These are phyloP conservation scores for Ochotona princeps DNA, from an alignment of 2,113 vertebrate genomes.

Conservation along the genomic window DNA sequence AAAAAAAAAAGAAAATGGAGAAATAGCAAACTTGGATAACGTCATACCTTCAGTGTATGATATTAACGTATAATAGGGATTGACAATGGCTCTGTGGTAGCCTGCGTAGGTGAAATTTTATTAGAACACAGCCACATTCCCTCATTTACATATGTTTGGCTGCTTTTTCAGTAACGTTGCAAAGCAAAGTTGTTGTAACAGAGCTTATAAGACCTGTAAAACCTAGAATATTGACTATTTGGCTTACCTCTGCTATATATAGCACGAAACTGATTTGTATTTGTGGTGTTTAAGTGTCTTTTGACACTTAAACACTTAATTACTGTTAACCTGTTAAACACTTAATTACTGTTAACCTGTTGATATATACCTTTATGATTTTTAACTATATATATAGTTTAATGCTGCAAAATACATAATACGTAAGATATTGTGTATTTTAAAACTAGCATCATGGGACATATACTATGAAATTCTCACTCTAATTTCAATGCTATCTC, in stretches of 20 bases:
- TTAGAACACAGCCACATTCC: not conserved
- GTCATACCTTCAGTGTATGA: not conserved
- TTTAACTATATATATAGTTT: not conserved
- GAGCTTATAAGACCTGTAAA: not conserved
- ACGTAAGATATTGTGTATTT: not conserved
- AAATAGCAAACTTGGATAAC: not conserved
- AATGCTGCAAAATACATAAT: not conserved
- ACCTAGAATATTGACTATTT: slow-evolving; percentile 16
- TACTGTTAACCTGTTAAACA: too few species aligned
- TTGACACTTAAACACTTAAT: too few species aligned
- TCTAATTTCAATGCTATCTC: not conserved
- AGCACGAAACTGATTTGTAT: slow-evolving; percentile 16
- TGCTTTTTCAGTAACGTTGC: not conserved
- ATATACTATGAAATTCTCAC: not conserved
- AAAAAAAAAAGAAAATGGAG: not conserved
- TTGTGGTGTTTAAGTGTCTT: slow-evolving; percentile 24
- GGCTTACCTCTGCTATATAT: not conserved
- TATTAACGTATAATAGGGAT: not conserved
- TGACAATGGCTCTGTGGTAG: not conserved
- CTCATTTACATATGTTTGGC: not conserved
- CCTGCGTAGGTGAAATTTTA: slow-evolving; percentile 41
- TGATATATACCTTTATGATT: not conserved
- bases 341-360: too few species aligned
- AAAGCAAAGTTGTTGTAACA: not conserved
- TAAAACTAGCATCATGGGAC: not conserved